Evolutionary conservation across 2,888 invertebrate species (phyloP), one percentile per base, ranked within the genome.

Genomic region (Amiota communis): DNA sequence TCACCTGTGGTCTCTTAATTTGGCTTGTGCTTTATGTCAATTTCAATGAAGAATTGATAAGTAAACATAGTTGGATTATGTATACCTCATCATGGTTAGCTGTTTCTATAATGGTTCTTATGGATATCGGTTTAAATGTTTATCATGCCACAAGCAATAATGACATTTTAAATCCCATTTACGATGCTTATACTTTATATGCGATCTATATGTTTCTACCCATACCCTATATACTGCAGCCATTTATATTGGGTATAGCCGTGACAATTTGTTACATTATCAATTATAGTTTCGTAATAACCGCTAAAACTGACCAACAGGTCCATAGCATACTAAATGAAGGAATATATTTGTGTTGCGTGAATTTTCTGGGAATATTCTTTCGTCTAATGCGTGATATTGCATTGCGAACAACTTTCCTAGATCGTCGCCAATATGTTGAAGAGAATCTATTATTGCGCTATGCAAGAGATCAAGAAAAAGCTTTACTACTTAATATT

Each of bases 331-430:
- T 89, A 73, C 86, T 92, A 61, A 93, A 94, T 10, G 97, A 97
- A 85, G 90, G 79, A 15, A 87, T 89, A 23, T 89, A 89, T 67
- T 70, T 89, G 70, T 72, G 93, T 15, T 94, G 95, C 78, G 93
- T 95, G 10, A 97, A 97, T 87, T 91, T 93, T 13, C 91, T 97
- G 88, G 97, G 98, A 2, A 90, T 96, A n/a, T 97, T 95, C 90
- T 96, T 96, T 89, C 93, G 96, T 72, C 93, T 95, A 80, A 93
- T 97, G 92, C 95, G 95, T 78, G 97, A 98, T 90, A 94, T 97
- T 64, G 94, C 96, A 17, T 95, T 96, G 77, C 91, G 97, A 76
- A 92, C 95, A 76, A 96, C 97, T 1, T 98, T 98, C 88, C 91
- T 97, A 73, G 97, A 97, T 87, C 92, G 96, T 53, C 91, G 97